Evolutionary conservation across 2,797 vertebrate species (phyloP).

Genomic region (Urosaurus nigricauda): DNA sequence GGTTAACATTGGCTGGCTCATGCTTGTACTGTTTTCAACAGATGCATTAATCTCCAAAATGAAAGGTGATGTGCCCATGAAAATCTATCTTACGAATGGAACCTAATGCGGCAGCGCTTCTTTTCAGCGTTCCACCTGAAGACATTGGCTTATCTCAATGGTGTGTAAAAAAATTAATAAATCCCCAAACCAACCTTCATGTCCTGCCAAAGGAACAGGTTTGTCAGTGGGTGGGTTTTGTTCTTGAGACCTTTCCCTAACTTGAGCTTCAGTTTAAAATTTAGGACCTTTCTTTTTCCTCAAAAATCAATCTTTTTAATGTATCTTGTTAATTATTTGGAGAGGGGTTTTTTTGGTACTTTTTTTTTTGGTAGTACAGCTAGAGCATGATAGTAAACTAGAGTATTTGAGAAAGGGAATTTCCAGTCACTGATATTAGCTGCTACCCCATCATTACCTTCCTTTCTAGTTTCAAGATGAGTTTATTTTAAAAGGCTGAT

Average conservation of each 20-base stretch:
- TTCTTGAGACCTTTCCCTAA: background rate
- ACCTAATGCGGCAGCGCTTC: background rate
- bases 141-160: too few relatives aligned
- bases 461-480: conserved; percentile 83
- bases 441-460: conserved; percentile 80
- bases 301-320: too few relatives aligned
- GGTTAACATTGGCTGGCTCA: background rate
- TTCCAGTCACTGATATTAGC: conserved; percentile 83
- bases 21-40: background rate
- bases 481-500: conserved; percentile 69
- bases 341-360: conserved; percentile 5
- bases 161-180: background rate
- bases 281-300: conserved; percentile 4
- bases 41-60: background rate
- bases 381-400: conserved; percentile 65
- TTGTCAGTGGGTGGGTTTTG: background rate
- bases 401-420: conserved; percentile 80
- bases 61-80: background rate
- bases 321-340: too few relatives aligned
- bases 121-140: background rate
- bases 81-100: conserved; percentile 3
- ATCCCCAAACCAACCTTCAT: background rate
- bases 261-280: background rate
- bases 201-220: background rate
- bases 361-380: conserved; percentile 64